These are phyloP conservation scores for Nineta flava DNA, from an alignment of 2,888 invertebrate species.

Conservation along the genomic window DNA sequence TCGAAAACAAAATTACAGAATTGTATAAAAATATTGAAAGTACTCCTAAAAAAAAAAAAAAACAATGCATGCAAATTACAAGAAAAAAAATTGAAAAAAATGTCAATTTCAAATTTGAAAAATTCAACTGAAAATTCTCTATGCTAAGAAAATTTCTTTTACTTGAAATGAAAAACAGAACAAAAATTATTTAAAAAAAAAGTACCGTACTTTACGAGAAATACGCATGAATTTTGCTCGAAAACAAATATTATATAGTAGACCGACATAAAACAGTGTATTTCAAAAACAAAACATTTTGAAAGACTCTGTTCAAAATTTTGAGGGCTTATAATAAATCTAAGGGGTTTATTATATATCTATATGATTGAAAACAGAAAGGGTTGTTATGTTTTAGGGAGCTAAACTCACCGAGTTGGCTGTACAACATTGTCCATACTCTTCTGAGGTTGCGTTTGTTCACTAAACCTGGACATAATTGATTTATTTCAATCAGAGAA, in stretches of 20 bases:
- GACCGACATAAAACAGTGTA: not conserved
- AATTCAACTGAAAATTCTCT: not conserved
- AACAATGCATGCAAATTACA: not conserved
- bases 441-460: conserved; percentile 29
- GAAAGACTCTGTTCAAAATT: too few species aligned
- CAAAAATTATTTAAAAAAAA: not conserved
- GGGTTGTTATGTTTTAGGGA: not conserved
- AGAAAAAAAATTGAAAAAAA: conserved; percentile 1
- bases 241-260: not conserved
- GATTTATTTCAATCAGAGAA: not conserved
- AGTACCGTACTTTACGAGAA: not conserved
- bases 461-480: conserved; percentile 29
- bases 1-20: too few species aligned
- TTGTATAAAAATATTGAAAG: too few species aligned
- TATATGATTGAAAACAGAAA: too few species aligned
- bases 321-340: too few species aligned
- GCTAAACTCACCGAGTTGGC: conserved; percentile 15
- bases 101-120: not conserved
- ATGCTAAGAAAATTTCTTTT: too few species aligned
- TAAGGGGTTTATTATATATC: too few species aligned
- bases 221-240: not conserved
- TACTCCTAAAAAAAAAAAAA: not conserved
- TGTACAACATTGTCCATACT: conserved; percentile 23
- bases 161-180: too few species aligned
- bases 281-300: too few species aligned